Evolutionary conservation across 2,113 vertebrate genomes (phyloP).

Genomic region (Platycercus adscitus): DNA sequence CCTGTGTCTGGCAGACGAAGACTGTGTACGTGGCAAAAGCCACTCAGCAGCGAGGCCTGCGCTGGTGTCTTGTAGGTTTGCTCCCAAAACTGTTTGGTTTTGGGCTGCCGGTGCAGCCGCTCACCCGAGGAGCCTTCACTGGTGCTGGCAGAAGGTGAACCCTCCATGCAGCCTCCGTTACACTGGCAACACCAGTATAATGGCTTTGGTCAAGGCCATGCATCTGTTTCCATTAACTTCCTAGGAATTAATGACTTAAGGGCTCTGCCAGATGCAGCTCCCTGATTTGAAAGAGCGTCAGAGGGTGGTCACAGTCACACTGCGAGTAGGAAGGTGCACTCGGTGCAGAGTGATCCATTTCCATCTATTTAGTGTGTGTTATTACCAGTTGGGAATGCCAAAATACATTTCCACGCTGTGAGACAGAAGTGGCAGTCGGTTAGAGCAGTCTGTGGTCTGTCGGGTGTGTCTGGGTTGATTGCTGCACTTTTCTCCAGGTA

Average conservation of each 20-base stretch:
- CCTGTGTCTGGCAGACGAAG: not conserved
- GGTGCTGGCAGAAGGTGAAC: not conserved
- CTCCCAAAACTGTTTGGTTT: fast-evolving
- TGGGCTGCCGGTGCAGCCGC: not conserved
- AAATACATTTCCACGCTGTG: fast-evolving
- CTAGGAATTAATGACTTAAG: not conserved
- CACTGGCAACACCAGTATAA: fast-evolving
- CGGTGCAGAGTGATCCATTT: fast-evolving
- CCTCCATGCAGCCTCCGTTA: fast-evolving
- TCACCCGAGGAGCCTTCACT: fast-evolving
- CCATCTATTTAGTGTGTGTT: fast-evolving
- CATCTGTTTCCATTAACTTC: not conserved
- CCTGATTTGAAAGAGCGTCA: not conserved
- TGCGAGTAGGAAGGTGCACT: fast-evolving
- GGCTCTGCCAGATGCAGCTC: not conserved
- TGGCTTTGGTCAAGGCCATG: fast-evolving
- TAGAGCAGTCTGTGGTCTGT: not conserved
- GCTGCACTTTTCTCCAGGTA: not conserved
- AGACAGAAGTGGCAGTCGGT: not conserved
- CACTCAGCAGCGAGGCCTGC: not conserved
- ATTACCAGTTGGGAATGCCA: not conserved
- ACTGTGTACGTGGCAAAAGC: not conserved
- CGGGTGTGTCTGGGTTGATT: not conserved
- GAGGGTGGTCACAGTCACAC: not conserved
- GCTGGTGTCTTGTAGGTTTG: fast-evolving